Base-by-base conservation (phyloP, 1,140 invertebrate genomes). In the Zaprionus nigranus region DNA sequence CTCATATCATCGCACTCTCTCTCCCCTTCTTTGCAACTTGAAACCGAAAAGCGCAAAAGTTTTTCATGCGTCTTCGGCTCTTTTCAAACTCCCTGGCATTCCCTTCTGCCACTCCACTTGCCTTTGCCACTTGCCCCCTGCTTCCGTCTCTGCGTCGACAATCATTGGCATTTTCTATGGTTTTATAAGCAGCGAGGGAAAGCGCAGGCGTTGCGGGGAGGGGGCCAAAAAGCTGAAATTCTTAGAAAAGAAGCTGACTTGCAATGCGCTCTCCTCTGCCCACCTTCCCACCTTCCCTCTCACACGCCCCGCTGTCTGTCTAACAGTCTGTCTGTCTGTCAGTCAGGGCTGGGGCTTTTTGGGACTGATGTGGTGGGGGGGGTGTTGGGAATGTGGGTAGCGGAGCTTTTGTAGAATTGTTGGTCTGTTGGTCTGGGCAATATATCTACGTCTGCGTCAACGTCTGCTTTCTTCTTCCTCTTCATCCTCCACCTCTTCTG, bases 381-480 rank as follows among this genome's bases (percentile, higher is more conserved):
- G 22, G n/a, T n/a, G n/a, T n/a, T n/a, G n/a, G n/a, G n/a, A n/a
- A n/a, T n/a, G n/a, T n/a, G n/a, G n/a, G n/a, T n/a, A n/a, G n/a
- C n/a, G n/a, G 11, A 38, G 36, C 15, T 57, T 12, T 54, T n/a
- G 24, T 6, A n/a, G 40, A 46, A 46, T 46, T 46, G 34, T 46
- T 66, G 17, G 51, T 36, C 34, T 54, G 69, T 12, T 46, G 69
- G 66, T 64, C 68, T 66, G 70, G 69, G 83, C 78, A 75, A 88
- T 87, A 88, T 87, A 87, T 87, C 71, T 81, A 87, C 81, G 84
- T 87, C 83, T 87, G 83, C 83, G 70, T 84, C 84, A 84, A 74
- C 51, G 83, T 87, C 83, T 87, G 84, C 83, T 71, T 62, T 71
- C 54, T 57, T 17, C 20, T 65, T 56, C 36, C 24, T 60, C 40